phyloP scores from a whole-genome alignment of 2,797 vertebrate species.

The Kryptopterus vitreolus region DNA sequence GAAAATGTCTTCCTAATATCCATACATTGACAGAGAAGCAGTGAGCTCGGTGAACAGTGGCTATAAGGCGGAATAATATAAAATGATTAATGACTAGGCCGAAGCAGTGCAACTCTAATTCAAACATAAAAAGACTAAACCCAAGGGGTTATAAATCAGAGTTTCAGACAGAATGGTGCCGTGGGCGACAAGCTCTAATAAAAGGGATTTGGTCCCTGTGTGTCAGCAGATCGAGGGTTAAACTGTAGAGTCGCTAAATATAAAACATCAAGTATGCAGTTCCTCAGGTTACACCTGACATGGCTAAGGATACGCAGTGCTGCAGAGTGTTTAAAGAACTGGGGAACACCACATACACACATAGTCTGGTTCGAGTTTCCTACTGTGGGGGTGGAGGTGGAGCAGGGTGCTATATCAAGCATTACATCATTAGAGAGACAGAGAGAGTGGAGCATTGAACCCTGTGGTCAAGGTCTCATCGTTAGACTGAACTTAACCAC shows the following conservation, averaged over 20 bases:
- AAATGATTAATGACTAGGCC: conserved; percentile 2
- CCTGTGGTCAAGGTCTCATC: not conserved
- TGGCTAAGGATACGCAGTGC: not conserved
- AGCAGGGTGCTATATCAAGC: conserved; percentile 1
- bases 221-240: not conserved
- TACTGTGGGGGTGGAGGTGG: no score
- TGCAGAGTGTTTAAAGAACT: not conserved
- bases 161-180: conserved; percentile 14
- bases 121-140: not conserved
- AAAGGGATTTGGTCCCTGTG: not conserved
- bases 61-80: not conserved
- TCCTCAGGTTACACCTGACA: conserved; percentile 17
- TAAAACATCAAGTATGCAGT: conserved; percentile 21
- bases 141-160: conserved; percentile 5
- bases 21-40: not conserved
- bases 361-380: conserved; percentile 5
- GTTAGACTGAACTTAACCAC: not conserved
- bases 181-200: not conserved
- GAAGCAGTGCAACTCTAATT: not conserved
- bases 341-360: conserved; percentile 21
- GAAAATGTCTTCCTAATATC: not conserved
- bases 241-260: conserved; percentile 18
- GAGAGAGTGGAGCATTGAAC: not conserved
- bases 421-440: conserved; percentile 20
- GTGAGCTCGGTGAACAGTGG: not conserved